Percentiles rank a stretch among this genome's conserved stretches.
Evolutionary conservation across 2,113 vertebrate genomes (phyloP).

Genomic region (Cottus gobio): DNA sequence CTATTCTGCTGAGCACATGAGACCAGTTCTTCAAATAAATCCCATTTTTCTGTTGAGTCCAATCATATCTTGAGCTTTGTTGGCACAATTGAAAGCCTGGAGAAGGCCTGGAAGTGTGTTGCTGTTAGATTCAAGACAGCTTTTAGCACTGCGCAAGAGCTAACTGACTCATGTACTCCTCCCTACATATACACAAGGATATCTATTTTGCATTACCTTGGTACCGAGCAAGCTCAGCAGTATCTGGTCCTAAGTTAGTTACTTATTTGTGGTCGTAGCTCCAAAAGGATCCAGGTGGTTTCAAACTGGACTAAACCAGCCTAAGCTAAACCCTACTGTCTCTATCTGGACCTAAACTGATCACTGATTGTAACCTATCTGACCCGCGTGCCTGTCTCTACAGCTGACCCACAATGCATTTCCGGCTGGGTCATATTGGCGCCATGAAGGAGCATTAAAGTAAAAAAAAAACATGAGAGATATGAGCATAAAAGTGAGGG

Average conservation of each 20-base stretch:
- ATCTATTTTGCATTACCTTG: slow-evolving; percentile 41
- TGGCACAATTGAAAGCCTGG: slow-evolving; percentile 30
- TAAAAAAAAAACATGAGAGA: slow-evolving; percentile 5
- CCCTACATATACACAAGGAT: slow-evolving; percentile 7
- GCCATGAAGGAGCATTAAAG: background rate
- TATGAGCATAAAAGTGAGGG: background rate
- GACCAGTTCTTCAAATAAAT: slow-evolving; percentile 40
- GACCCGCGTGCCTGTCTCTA: slow-evolving; percentile 54
- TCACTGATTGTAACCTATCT: slow-evolving; percentile 60
- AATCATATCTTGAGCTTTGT: slow-evolving; percentile 45
- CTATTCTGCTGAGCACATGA: slow-evolving; percentile 41
- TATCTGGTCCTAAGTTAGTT: slow-evolving; percentile 33
- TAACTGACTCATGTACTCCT: slow-evolving; percentile 40
- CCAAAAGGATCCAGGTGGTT: slow-evolving; percentile 24
- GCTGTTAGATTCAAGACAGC: slow-evolving; percentile 29
- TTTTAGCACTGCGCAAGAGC: slow-evolving; percentile 32
- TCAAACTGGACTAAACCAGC: slow-evolving; percentile 44
- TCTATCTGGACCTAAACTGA: slow-evolving; percentile 45
- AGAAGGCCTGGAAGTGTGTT: slow-evolving; percentile 2
- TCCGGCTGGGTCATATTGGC: slow-evolving; percentile 22
- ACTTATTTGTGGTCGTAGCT: slow-evolving; percentile 20
- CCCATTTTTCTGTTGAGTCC: slow-evolving; percentile 36
- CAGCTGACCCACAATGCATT: slow-evolving; percentile 55
- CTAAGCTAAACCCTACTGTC: slow-evolving; percentile 14
- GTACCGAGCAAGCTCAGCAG: slow-evolving; percentile 5